Percentiles rank a stretch among this genome's conserved stretches.
Conservation (phyloP, 1,140 invertebrate species). For the Drosophila carrolli region DNA sequence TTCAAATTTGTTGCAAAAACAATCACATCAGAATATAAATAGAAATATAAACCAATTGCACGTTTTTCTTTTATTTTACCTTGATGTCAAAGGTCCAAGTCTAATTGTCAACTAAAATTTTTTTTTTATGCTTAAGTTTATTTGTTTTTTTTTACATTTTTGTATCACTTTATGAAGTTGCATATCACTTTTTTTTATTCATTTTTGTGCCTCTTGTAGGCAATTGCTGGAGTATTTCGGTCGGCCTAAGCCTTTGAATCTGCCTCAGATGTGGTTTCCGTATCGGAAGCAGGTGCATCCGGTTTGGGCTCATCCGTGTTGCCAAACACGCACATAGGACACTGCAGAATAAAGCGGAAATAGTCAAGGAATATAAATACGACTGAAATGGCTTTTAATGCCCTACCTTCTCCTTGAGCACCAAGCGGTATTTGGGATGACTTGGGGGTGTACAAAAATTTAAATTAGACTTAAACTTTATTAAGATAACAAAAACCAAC, state of each 20-base stretch:
- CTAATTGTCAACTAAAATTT: background rate
- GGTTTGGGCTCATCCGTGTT: conserved; percentile 72
- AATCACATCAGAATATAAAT: too few species aligned
- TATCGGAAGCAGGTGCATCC: conserved; percentile 85
- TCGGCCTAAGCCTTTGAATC: conserved; percentile 67
- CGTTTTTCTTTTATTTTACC: too few species aligned
- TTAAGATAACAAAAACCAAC: too few species aligned
- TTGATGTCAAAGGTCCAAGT: too few species aligned
- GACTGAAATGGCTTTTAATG: background rate
- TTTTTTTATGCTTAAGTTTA: conserved; percentile 3
- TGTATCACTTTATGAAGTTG: conserved; percentile 45
- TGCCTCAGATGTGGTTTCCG: conserved; percentile 79
- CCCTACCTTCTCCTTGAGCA: conserved; percentile 87
- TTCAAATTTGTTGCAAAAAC: too few species aligned
- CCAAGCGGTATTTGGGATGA: conserved; percentile 91
- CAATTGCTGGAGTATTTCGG: conserved; percentile 44
- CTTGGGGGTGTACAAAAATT: conserved; percentile 74
- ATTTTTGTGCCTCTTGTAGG: conserved; percentile 54
- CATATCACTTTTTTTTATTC: conserved; percentile 22
- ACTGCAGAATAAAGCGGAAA: conserved; percentile 74
- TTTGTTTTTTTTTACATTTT: conserved; percentile 39
- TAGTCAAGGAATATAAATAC: background rate
- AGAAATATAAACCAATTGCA: too few species aligned
- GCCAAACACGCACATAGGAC: conserved; percentile 88
- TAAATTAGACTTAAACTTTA: background rate